Evolutionary conservation across 2,113 vertebrate species (phyloP).

Genomic region (Eptatretus burgeri): DNA sequence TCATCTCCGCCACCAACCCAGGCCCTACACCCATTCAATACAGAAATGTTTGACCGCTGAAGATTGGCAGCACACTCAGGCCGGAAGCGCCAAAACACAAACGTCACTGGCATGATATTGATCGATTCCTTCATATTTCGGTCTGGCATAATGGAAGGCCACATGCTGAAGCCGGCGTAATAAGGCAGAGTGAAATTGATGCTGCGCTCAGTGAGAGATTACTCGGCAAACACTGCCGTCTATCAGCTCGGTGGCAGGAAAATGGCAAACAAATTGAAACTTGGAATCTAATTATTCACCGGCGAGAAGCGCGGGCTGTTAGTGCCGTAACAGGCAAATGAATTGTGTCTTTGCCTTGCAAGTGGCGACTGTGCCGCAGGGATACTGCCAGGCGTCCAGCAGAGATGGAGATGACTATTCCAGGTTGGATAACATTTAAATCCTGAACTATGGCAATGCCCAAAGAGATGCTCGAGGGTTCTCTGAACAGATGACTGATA

Average conservation of each 20-base stretch:
- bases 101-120: slow-evolving; percentile 6
- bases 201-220: slow-evolving; percentile 4
- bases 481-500: no score
- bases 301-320: background rate
- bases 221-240: background rate
- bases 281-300: slow-evolving; percentile 5
- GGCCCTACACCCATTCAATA: no score
- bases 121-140: slow-evolving; percentile 3
- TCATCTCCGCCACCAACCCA: no score
- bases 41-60: no score
- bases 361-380: no score
- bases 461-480: no score
- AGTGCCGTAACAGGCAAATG: background rate
- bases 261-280: slow-evolving; percentile 7
- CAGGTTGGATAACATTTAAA: no score
- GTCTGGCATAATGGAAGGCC: background rate
- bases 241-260: background rate
- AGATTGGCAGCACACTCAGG: no score
- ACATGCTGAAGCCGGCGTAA: background rate
- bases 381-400: no score
- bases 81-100: background rate
- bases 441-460: no score
- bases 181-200: slow-evolving; percentile 4
- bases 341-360: no score
- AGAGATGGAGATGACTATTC: no score